A percentile compares a stretch with the other conserved stretches of the same genome.
Evolutionary conservation across 2,888 invertebrate species (phyloP).

Genomic region (Hirtodrosophila confusa): DNA sequence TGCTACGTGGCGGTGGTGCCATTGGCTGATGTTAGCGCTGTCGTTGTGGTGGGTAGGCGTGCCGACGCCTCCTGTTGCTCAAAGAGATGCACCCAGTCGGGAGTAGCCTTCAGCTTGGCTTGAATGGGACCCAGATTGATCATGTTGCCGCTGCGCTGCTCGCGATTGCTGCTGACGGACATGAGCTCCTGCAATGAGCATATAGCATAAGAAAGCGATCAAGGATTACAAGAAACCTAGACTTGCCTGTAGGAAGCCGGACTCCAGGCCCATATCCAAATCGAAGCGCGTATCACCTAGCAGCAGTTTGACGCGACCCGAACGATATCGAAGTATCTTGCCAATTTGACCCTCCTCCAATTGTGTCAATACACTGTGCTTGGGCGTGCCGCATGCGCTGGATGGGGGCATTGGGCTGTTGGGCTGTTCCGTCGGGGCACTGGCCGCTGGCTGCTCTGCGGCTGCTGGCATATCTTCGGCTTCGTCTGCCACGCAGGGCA

Average conservation of each 20-base stretch:
- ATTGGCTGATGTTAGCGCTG: conserved; percentile 13
- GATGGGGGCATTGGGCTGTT: conserved; percentile 29
- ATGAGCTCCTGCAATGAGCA: conserved; percentile 84
- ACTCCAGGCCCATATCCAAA: conserved; percentile 86
- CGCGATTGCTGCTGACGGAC: conserved; percentile 85
- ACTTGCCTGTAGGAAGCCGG: conserved; percentile 85
- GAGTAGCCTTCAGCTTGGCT: conserved; percentile 86
- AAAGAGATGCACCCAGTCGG: conserved; percentile 85
- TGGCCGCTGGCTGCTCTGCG: conserved; percentile 5
- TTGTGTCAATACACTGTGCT: conserved; percentile 64
- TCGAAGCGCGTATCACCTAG: conserved; percentile 87
- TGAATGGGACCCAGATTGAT: conserved; percentile 86
- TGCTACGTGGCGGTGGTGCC: conserved; percentile 41
- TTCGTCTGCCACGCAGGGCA: conserved; percentile 70
- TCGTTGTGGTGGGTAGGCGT: conserved; percentile 24
- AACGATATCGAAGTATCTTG: conserved; percentile 86
- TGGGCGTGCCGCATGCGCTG: conserved; percentile 16
- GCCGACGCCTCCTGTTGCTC: conserved; percentile 63
- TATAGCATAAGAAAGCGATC: not conserved
- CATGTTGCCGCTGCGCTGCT: conserved; percentile 86
- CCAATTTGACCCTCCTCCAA: conserved; percentile 87
- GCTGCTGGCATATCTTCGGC: conserved; percentile 33
- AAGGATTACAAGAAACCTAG: accelerated
- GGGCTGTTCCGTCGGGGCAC: conserved; percentile 27
- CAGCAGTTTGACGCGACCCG: conserved; percentile 86